Evolutionary conservation across 1,140 invertebrate genomes (phyloP).

Genomic region (Chelonus insularis): DNA sequence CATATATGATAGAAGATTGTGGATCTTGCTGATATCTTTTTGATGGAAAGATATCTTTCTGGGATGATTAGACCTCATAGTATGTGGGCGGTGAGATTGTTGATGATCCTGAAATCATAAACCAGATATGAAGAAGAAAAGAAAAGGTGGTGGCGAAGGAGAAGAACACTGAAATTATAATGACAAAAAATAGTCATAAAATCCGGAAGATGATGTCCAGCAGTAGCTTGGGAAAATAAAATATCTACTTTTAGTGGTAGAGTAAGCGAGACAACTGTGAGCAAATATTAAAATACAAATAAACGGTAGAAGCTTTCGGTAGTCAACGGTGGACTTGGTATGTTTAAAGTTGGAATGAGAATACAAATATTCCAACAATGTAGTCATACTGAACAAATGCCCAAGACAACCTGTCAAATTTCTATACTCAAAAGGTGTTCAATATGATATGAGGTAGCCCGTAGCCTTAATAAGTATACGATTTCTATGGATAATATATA

Average conservation of each 20-base stretch:
- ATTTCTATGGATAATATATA: neutral
- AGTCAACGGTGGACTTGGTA: slow-evolving; percentile 15
- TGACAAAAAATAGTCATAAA: too few species aligned
- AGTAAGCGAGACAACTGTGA: neutral
- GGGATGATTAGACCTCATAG: slow-evolving; percentile 23
- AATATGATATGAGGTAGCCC: neutral
- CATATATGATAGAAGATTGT: slow-evolving; percentile 15
- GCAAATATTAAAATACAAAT: slow-evolving; percentile 12
- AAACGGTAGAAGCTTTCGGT: slow-evolving; percentile 14
- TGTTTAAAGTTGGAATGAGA: slow-evolving; percentile 7
- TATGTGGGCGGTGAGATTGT: slow-evolving; percentile 22
- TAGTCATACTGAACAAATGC: slow-evolving; percentile 26
- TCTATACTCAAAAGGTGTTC: neutral
- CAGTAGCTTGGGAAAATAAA: too few species aligned
- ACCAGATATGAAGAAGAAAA: slow-evolving; percentile 2
- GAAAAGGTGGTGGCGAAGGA: too few species aligned
- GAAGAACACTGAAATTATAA: too few species aligned
- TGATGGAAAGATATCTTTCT: slow-evolving; percentile 27
- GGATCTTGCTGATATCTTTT: slow-evolving; percentile 30
- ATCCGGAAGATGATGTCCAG: too few species aligned
- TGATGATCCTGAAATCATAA: slow-evolving; percentile 25
- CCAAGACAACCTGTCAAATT: neutral
- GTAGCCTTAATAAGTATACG: neutral
- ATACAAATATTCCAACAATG: slow-evolving; percentile 23
- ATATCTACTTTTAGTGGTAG: too few species aligned